phyloP scores from a whole-genome alignment of 2,888 invertebrate genomes.

The Athripsodes cinereus region DNA sequence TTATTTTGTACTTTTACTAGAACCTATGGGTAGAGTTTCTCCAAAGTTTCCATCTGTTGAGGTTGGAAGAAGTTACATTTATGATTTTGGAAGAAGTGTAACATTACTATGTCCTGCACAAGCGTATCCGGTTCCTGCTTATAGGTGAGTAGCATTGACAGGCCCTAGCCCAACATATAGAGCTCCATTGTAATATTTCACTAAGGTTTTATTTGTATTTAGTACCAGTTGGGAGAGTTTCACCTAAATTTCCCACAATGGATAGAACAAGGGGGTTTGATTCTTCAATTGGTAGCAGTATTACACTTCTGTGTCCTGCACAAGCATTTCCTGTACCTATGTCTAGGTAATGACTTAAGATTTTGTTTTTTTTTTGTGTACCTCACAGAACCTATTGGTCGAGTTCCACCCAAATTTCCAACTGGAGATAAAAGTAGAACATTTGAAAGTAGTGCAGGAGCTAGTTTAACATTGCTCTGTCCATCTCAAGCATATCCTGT shows the following conservation, averaged over 20 bases:
- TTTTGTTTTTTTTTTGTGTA: constrained; percentile 28
- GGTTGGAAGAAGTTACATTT: constrained; percentile 21
- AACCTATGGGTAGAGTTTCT: constrained; percentile 57
- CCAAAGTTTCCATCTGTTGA: constrained; percentile 47
- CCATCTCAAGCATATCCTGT: constrained; percentile 73
- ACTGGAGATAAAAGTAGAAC: constrained; percentile 58
- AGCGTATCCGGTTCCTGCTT: constrained; percentile 48
- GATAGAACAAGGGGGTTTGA: constrained; percentile 61
- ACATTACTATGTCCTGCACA: constrained; percentile 49
- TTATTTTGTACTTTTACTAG: constrained; percentile 35
- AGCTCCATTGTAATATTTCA: no score
- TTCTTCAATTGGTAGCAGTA: constrained; percentile 43
- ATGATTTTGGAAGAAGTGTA: constrained; percentile 27
- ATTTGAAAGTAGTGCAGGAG: constrained; percentile 51
- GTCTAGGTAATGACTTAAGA: constrained; percentile 58
- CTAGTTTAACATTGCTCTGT: constrained; percentile 56
- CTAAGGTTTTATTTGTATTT: constrained; percentile 13
- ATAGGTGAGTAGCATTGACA: constrained; percentile 32
- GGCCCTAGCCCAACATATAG: neutral
- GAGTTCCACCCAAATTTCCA: constrained; percentile 61
- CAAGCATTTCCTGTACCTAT: constrained; percentile 71
- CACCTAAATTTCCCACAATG: constrained; percentile 46
- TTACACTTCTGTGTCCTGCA: constrained; percentile 66
- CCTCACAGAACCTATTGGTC: constrained; percentile 59
- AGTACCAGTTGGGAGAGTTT: constrained; percentile 44